phyloP scores from a whole-genome alignment of 2,797 vertebrate genomes.

The Melanotaenia maccullochi region DNA sequence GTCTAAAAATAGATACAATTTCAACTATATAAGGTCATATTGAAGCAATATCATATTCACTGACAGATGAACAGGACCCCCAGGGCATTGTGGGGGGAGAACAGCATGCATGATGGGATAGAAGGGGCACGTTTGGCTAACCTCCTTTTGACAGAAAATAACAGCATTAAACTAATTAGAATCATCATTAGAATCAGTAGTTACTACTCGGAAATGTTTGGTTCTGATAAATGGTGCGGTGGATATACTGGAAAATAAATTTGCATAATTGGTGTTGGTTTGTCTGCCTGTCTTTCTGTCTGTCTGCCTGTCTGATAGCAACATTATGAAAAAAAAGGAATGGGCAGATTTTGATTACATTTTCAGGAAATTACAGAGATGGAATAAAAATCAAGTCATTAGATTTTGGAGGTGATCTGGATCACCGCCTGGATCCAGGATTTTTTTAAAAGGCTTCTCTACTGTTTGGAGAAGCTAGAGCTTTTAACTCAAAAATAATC shows the following conservation, averaged over 20 bases:
- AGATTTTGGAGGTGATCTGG: too few species aligned
- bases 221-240: slow-evolving; percentile 27
- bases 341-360: too few species aligned
- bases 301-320: too few species aligned
- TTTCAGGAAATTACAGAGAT: too few species aligned
- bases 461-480: too few species aligned
- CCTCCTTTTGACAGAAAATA: slow-evolving; percentile 59
- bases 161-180: slow-evolving; percentile 26
- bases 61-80: slow-evolving; percentile 73
- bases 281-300: too few species aligned
- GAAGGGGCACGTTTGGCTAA: slow-evolving; percentile 72
- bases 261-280: neutral
- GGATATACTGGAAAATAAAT: slow-evolving; percentile 20
- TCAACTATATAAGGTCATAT: slow-evolving; percentile 62
- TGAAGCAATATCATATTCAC: slow-evolving; percentile 68
- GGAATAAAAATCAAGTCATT: too few species aligned
- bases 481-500: too few species aligned
- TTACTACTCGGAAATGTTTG: slow-evolving; percentile 15
- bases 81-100: slow-evolving; percentile 69
- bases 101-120: slow-evolving; percentile 70
- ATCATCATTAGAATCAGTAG: slow-evolving; percentile 17
- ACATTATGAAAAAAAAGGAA: too few species aligned
- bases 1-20: slow-evolving; percentile 60
- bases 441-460: too few species aligned
- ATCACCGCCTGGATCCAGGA: too few species aligned